phyloP scores from a whole-genome alignment of 2,113 vertebrate genomes.

The Charina bottae region DNA sequence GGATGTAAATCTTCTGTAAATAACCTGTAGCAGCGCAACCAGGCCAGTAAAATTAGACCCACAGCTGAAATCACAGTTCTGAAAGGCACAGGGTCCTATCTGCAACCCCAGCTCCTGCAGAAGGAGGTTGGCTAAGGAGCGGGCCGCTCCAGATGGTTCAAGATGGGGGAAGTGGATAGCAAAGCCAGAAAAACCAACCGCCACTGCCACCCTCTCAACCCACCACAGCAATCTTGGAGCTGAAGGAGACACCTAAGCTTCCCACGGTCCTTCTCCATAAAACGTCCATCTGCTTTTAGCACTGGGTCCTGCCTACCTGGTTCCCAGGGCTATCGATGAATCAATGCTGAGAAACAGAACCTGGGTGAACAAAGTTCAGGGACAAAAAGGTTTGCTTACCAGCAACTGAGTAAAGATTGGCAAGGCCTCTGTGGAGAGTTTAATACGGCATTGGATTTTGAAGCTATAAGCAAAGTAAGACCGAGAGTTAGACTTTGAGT shows the following conservation, averaged over 20 bases:
- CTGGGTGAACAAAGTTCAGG: neutral
- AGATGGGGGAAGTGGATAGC: neutral
- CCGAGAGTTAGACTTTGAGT: neutral
- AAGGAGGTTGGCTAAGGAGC: neutral
- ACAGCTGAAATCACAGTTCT: neutral
- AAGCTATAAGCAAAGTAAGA: conserved; percentile 73
- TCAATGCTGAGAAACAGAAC: rapidly evolving
- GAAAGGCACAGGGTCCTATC: neutral
- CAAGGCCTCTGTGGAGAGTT: conserved; percentile 60
- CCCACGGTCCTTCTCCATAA: neutral
- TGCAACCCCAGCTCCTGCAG: neutral
- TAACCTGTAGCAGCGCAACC: rapidly evolving
- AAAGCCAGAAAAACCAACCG: neutral
- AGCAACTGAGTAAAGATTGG: conserved; percentile 72
- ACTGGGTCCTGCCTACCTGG: neutral
- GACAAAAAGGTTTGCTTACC: conserved; percentile 73
- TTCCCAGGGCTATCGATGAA: neutral
- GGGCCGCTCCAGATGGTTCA: neutral
- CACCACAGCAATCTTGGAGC: too few species aligned
- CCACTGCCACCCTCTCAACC: too few species aligned
- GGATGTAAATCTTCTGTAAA: neutral
- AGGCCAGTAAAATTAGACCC: neutral
- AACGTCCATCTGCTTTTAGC: neutral
- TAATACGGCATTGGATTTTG: conserved; percentile 69
- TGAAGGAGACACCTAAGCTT: neutral